These are phyloP conservation scores for Calliopum simillimum DNA, from an alignment of 2,888 invertebrate genomes.

Conservation along the genomic window DNA sequence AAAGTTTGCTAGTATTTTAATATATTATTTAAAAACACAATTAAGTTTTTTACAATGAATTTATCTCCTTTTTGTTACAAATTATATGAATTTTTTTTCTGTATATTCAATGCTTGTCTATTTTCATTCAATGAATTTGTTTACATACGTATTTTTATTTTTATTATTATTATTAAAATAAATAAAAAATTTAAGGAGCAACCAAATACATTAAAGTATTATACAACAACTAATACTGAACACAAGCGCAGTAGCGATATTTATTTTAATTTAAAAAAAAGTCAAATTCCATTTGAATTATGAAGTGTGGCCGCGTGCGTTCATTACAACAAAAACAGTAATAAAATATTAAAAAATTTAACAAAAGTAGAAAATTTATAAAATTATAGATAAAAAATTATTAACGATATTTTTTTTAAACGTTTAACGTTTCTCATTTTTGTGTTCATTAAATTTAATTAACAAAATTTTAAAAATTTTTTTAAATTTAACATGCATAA, in stretches of 20 bases:
- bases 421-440: slow-evolving; percentile 22
- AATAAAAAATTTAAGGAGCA: not conserved
- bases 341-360: slow-evolving; percentile 16
- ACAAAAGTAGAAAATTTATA: slow-evolving; percentile 14
- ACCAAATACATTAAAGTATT: not conserved
- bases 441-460: no score
- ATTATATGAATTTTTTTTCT: slow-evolving; percentile 12
- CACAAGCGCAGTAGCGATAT: slow-evolving; percentile 54
- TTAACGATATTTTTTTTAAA: slow-evolving; percentile 9
- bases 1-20: slow-evolving; percentile 52
- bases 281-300: slow-evolving; percentile 2
- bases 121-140: slow-evolving; percentile 12
- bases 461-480: no score
- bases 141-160: slow-evolving; percentile 7
- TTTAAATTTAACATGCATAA: no score
- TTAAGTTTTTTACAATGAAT: slow-evolving; percentile 38
- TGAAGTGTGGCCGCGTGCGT: slow-evolving; percentile 16
- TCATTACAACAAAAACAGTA: not conserved
- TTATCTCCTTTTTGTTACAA: slow-evolving; percentile 6
- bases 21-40: slow-evolving; percentile 42
- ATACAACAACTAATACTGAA: slow-evolving; percentile 59
- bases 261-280: slow-evolving; percentile 37
- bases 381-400: not conserved
- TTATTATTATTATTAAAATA: slow-evolving; percentile 1
- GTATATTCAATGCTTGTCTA: slow-evolving; percentile 9